Percentiles rank a stretch among this genome's conserved stretches.
Evolutionary conservation across 2,888 invertebrate genomes (phyloP).

Genomic region (Priocnemis perturbator): DNA sequence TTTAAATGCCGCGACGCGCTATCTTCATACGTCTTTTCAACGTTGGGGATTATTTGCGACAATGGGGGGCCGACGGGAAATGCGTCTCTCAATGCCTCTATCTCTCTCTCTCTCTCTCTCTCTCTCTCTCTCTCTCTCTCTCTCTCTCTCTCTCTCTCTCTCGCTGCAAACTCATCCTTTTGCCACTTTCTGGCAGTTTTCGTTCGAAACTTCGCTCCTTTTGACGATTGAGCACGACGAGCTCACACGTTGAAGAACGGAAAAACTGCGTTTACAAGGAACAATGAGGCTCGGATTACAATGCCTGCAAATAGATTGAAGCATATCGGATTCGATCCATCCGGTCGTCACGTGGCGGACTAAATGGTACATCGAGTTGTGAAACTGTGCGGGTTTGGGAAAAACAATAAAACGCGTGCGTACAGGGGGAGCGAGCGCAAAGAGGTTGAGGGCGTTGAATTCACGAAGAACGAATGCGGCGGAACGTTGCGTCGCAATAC

Average conservation of each 20-base stretch:
- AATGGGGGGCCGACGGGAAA: too few relatives aligned
- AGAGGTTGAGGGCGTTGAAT: slow-evolving; percentile 1
- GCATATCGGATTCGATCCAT: slow-evolving; percentile 61
- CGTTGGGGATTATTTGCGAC: too few relatives aligned
- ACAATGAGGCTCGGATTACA: slow-evolving; percentile 70
- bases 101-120: background rate
- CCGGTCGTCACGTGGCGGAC: slow-evolving; percentile 49
- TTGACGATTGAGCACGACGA: too few relatives aligned
- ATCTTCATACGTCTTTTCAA: too few relatives aligned
- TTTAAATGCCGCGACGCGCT: too few relatives aligned
- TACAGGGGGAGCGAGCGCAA: background rate
- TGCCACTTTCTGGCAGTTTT: background rate
- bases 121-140: slow-evolving; percentile 10
- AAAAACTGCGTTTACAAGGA: slow-evolving; percentile 63
- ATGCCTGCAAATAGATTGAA: slow-evolving; percentile 67
- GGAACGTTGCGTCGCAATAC: slow-evolving; percentile 6
- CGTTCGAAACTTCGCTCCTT: too few relatives aligned
- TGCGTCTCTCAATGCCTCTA: too few relatives aligned
- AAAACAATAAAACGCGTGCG: slow-evolving; percentile 30
- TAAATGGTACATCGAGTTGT: slow-evolving; percentile 44
- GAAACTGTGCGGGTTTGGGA: slow-evolving; percentile 32
- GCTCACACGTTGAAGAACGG: slow-evolving; percentile 10
- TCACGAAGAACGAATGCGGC: background rate
- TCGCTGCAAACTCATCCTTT: background rate
- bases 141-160: slow-evolving; percentile 6